Evolutionary conservation across 1,140 invertebrate genomes (phyloP), one percentile per base, ranked within the genome.

Genomic region (Drosophila repletoides): DNA sequence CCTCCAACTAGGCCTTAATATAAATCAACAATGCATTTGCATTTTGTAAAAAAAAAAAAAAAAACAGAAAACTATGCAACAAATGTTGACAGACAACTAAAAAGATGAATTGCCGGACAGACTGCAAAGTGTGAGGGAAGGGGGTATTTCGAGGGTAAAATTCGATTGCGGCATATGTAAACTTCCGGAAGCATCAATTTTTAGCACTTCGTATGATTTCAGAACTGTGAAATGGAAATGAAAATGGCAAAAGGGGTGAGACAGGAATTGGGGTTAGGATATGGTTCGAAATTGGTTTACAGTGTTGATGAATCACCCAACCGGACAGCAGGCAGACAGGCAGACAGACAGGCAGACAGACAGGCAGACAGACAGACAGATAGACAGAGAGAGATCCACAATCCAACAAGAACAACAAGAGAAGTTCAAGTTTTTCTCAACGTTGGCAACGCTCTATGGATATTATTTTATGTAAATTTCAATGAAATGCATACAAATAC

Each of bases 401-500:
- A 40, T 38, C 15, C 22, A 48, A 46, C 22, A 17, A 22, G 28
- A 45, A n/a, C 26, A n/a, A 31, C 26, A 28, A 26, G 19, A 14
- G 33, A 29, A 29, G 34, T 53, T 53, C 49, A 36, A 38, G 43
- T 24, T n/a, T 21, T 22, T 60, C 46, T 22, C n/a, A n/a, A n/a
- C n/a, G n/a, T n/a, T n/a, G n/a, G n/a, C n/a, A n/a, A n/a, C n/a
- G n/a, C n/a, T n/a, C 31, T 46, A 10, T 51, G 21, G 46, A 63
- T 67, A 67, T 67, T 61, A 67, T 67, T 67, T 67, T 67, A 67
- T 67, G 58, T 45, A 67, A 67, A 67, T 67, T 67, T 38, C 15
- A 38, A 45, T 33, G 46, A 49, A 67, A 52, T 52, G 64, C 64
- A 61, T 52, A 40, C 29, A 60, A 61, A 61, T 36, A 53, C 5